Base-by-base conservation (phyloP, 2,888 invertebrate species). In the Heterodera filipjevi region DNA sequence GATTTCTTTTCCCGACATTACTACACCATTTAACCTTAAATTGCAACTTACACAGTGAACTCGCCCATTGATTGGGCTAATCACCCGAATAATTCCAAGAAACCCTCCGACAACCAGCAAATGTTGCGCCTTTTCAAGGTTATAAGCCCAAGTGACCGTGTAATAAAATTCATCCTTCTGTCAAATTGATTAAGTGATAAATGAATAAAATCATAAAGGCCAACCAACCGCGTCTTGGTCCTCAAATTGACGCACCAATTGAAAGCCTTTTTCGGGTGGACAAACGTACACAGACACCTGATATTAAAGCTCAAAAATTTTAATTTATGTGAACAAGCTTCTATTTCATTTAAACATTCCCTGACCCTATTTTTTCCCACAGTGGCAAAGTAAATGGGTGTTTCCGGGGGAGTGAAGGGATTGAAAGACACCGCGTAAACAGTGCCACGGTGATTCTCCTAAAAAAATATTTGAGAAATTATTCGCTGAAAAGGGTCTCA, bases 401-500 rank as follows among this genome's bases (percentile, higher is more conserved):
- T 64, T 30, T 59, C 76, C 12, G 53, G 35, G 22, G 74, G 75
- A 53, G 75, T 74, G 64, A 79, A 83, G 10, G 66, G 78, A 77
- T 82, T 83, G 77, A 84, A 85, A 16, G 79, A 77, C 66, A 80
- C 81, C 12, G 80, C 79, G 53, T 81, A 85, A 33, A 84, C 77
- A 3, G 78, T 73, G 30, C 59, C 39, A 35, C 77, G 80, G 66
- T 80, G 79, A 22, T 64, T 74, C 68, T 84, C 83, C 81, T 81
- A 49, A 49, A 49, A 16, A 49, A 12, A 14, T 49, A 8, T 0
- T 6, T 19, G 8, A 22, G 64, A 64, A 64, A 64, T 14, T 64
- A 27, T 27, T 64, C 16, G 6, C 6, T 8, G 27, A 14, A 27
- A 8, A 8, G 30, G 30, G 22, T 33, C 32, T 22, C 5, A 12